A percentile compares a stretch with the other conserved stretches of the same genome.
phyloP scores from a whole-genome alignment of 2,888 invertebrate genomes.

The Noctuana brunneofusca region DNA sequence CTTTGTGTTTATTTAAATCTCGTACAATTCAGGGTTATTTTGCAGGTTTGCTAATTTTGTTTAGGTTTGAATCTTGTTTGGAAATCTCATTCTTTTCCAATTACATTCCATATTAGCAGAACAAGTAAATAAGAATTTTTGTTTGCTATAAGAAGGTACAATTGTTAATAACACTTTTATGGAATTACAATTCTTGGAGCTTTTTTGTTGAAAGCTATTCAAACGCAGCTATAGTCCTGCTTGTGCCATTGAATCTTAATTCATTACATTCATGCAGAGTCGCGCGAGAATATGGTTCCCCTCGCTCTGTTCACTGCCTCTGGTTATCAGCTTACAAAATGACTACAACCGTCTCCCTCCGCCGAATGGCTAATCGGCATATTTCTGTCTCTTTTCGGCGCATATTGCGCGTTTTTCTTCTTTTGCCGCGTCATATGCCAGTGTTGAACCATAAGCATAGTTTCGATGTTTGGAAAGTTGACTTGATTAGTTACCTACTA shows the following conservation, averaged over 20 bases:
- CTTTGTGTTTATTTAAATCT: conserved; percentile 50
- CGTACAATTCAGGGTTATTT: conserved; percentile 23
- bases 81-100: conserved; percentile 16
- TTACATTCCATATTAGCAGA: conserved; percentile 12
- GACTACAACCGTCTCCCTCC: conserved; percentile 71
- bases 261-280: conserved; percentile 80
- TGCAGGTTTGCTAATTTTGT: not conserved
- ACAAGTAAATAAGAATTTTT: not conserved
- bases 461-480: conserved; percentile 61
- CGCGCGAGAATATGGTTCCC: conserved; percentile 81
- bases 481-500: conserved; percentile 52
- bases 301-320: conserved; percentile 77
- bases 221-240: conserved; percentile 62
- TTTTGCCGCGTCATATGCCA: conserved; percentile 80
- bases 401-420: conserved; percentile 81
- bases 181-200: conserved; percentile 46
- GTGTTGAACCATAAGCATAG: conserved; percentile 67
- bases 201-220: conserved; percentile 61
- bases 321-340: conserved; percentile 83
- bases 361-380: conserved; percentile 62
- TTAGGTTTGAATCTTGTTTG: not conserved
- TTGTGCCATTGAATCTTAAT: conserved; percentile 78
- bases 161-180: not conserved
- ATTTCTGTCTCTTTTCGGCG: conserved; percentile 68
- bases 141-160: too few species aligned